These are phyloP conservation scores for Pachyseris speciosa DNA, from an alignment of 64 coral and sea anemone species.

Conservation along the genomic window DNA sequence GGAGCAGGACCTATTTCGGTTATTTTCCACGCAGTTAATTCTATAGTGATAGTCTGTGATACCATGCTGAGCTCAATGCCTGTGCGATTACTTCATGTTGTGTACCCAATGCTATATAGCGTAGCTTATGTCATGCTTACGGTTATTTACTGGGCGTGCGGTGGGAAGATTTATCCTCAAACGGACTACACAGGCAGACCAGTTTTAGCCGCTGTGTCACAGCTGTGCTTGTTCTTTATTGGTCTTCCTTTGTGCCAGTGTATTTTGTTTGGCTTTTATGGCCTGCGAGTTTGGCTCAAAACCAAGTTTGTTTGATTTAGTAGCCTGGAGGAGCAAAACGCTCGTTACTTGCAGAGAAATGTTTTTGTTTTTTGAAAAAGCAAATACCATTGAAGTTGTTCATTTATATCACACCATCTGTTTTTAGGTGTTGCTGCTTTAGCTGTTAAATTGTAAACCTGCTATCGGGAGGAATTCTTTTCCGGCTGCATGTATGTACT, in stretches of 20 bases:
- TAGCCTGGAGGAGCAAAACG: not conserved
- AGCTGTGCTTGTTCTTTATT: conserved; percentile 6
- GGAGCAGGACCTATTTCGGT: not conserved
- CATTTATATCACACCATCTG: no score
- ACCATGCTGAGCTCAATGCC: conserved; percentile 42
- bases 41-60: conserved; percentile 10
- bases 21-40: conserved; percentile 25
- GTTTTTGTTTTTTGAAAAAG: no score
- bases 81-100: conserved; percentile 45
- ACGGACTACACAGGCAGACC: conserved; percentile 45
- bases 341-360: no score
- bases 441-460: no score
- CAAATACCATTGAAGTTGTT: no score
- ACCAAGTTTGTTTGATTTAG: not conserved
- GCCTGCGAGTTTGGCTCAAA: conserved; percentile 13
- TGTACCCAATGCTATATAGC: conserved; percentile 30
- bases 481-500: no score
- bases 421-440: no score
- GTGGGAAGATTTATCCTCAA: conserved; percentile 27
- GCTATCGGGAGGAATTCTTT: no score
- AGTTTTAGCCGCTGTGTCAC: not conserved
- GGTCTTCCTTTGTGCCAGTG: conserved; percentile 11
- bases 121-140: conserved; percentile 32
- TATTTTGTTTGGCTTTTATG: not conserved
- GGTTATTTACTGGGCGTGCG: conserved; percentile 41